phyloP scores from a whole-genome alignment of 2,797 vertebrate genomes.

The Odontamblyopus lacepedii region DNA sequence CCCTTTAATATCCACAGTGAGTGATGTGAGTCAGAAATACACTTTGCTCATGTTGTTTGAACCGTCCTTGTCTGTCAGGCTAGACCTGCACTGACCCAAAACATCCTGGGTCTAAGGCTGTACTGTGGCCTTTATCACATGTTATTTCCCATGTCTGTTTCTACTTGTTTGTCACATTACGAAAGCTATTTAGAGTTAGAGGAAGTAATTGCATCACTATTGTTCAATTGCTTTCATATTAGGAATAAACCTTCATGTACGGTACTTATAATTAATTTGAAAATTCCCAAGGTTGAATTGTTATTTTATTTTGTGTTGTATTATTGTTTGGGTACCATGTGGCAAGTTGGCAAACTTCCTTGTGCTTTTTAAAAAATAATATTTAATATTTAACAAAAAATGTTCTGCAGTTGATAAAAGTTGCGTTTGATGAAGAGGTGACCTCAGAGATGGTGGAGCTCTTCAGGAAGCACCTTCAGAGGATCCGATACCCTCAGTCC shows the following conservation, averaged over 20 bases:
- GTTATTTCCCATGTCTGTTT: conserved; percentile 5
- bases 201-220: not conserved
- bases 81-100: conserved; percentile 1
- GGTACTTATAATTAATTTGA: not conserved
- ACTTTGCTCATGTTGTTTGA: not conserved
- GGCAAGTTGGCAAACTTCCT: not conserved
- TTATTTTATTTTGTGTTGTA: not conserved
- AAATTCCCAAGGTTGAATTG: not conserved
- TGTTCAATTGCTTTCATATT: not conserved
- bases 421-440: conserved; percentile 98
- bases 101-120: conserved; percentile 2
- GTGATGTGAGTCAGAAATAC: not conserved
- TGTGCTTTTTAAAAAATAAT: not conserved
- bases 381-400: not conserved
- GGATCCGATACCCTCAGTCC: conserved; percentile 96
- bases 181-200: not conserved
- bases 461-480: conserved; percentile 95
- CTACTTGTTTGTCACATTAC: conserved; percentile 12
- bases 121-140: conserved; percentile 8
- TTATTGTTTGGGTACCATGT: not conserved
- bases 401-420: conserved; percentile 88
- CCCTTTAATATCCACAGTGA: not conserved
- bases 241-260: not conserved
- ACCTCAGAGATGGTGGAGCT: conserved; percentile 95
- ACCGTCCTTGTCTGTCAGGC: not conserved